phyloP scores from a whole-genome alignment of 2,113 vertebrate genomes.

The Butastur rufipennis region DNA sequence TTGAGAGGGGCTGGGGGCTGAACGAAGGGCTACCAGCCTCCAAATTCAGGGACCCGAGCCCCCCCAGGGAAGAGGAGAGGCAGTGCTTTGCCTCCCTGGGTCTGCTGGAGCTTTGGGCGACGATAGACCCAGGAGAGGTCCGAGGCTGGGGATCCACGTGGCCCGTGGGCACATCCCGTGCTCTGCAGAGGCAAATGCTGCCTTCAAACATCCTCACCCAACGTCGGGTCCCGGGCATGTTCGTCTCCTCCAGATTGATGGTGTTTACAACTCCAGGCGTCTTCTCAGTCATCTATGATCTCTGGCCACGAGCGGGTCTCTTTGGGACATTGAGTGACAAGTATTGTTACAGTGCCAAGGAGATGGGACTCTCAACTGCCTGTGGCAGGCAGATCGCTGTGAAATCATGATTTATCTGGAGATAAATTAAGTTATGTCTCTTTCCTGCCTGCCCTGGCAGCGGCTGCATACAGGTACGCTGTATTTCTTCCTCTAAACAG shows the following conservation, averaged over 20 bases:
- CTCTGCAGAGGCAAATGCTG: background rate
- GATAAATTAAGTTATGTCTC: background rate
- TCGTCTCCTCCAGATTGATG: slow-evolving; percentile 12
- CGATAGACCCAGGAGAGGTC: rapidly evolving
- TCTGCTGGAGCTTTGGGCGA: background rate
- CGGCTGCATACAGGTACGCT: background rate
- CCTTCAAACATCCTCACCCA: background rate
- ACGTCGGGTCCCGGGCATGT: rapidly evolving
- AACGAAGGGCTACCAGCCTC: rapidly evolving
- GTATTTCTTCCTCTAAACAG: slow-evolving; percentile 34
- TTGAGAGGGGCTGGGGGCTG: background rate
- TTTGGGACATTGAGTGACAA: slow-evolving; percentile 10
- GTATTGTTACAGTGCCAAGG: slow-evolving; percentile 23
- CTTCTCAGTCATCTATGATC: slow-evolving; percentile 1
- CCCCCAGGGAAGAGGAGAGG: background rate
- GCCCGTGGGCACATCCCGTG: background rate
- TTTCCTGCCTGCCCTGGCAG: background rate
- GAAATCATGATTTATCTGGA: slow-evolving; percentile 27
- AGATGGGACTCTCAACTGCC: background rate
- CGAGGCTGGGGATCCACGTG: rapidly evolving
- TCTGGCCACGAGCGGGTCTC: background rate
- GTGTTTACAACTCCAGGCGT: background rate
- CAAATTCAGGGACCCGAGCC: background rate
- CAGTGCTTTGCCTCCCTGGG: background rate
- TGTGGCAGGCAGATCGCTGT: background rate